These are phyloP conservation scores for Drosophila leontia DNA, from an alignment of 1,140 invertebrate genomes.

Conservation along the genomic window DNA sequence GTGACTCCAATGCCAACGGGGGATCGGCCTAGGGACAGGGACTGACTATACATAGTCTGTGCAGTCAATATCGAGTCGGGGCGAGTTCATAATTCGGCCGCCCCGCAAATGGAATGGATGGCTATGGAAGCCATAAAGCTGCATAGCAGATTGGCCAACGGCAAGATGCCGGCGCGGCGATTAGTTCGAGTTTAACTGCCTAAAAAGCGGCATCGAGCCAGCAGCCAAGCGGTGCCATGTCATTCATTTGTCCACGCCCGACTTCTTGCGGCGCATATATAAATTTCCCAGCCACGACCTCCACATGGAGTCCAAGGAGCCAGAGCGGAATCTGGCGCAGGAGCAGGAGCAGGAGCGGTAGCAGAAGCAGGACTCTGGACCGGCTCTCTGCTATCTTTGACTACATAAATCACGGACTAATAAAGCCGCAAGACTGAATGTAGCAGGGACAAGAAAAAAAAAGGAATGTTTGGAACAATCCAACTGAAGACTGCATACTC, in stretches of 20 bases:
- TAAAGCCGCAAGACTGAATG: slow-evolving; percentile 80
- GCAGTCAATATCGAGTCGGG: slow-evolving; percentile 58
- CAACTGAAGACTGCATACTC: slow-evolving; percentile 9
- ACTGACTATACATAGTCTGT: slow-evolving; percentile 20
- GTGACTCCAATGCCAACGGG: slow-evolving; percentile 73
- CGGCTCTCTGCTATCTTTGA: slow-evolving; percentile 75
- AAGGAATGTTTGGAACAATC: slow-evolving; percentile 1
- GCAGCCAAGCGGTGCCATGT: slow-evolving; percentile 68
- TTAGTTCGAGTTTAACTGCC: slow-evolving; percentile 79
- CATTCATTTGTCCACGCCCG: slow-evolving; percentile 82
- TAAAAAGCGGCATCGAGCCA: slow-evolving; percentile 50
- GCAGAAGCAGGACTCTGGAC: slow-evolving; percentile 38
- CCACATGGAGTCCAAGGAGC: slow-evolving; percentile 38
- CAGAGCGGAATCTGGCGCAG: background rate
- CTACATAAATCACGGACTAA: slow-evolving; percentile 83
- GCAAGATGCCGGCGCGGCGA: slow-evolving; percentile 66
- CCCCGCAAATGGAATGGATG: slow-evolving; percentile 74
- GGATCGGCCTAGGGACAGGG: slow-evolving; percentile 10
- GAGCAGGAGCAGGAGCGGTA: slow-evolving; percentile 11
- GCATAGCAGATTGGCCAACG: slow-evolving; percentile 69
- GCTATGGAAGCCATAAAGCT: slow-evolving; percentile 70
- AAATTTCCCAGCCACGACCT: slow-evolving; percentile 73
- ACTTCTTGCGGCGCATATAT: slow-evolving; percentile 77
- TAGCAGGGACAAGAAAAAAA: slow-evolving; percentile 47
- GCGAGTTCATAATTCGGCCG: slow-evolving; percentile 75